These are phyloP conservation scores for Fulica atra DNA, from an alignment of 2,113 vertebrate species.

Conservation along the genomic window DNA sequence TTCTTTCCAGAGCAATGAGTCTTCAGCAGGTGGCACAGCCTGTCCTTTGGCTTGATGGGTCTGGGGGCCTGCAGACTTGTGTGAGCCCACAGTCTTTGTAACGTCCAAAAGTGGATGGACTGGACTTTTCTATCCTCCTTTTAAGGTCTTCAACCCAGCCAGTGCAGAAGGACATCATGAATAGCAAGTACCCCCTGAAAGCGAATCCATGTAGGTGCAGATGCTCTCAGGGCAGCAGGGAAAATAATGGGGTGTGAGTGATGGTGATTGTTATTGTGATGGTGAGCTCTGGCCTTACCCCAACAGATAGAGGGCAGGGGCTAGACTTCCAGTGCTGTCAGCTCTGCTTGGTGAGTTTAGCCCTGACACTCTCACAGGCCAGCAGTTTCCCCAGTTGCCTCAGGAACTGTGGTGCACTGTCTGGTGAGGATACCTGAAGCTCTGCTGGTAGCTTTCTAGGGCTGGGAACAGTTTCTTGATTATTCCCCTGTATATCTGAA, in stretches of 20 bases:
- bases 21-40: neutral
- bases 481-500: neutral
- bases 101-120: neutral
- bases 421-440: neutral
- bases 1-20: neutral
- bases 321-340: neutral
- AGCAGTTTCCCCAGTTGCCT: neutral
- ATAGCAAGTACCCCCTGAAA: neutral
- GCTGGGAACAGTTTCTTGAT: neutral
- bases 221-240: neutral
- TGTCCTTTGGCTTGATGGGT: neutral
- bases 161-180: neutral
- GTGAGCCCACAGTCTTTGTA: neutral
- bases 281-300: neutral
- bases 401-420: neutral
- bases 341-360: neutral
- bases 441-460: neutral
- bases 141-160: neutral
- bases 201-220: neutral
- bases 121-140: neutral
- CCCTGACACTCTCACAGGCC: neutral
- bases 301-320: neutral
- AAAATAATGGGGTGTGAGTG: fast-evolving
- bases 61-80: neutral
- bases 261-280: neutral